A percentile compares a stretch with the other conserved stretches of the same genome.
phyloP scores from a whole-genome alignment of 2,797 vertebrate species.

The Tangara arthus region DNA sequence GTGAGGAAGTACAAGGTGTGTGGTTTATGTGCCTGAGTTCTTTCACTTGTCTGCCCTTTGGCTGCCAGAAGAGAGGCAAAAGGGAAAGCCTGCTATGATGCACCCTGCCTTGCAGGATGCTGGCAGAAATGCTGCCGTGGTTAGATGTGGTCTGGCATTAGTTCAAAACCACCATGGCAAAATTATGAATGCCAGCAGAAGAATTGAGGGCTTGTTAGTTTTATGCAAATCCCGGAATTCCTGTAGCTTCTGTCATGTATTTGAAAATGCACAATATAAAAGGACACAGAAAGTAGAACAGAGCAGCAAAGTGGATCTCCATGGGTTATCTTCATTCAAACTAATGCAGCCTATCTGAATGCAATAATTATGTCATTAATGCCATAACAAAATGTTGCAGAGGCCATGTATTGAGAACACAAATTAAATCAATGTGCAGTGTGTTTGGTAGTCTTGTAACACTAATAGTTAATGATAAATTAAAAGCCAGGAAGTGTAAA shows the following conservation, averaged over 20 bases:
- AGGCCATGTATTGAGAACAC: background rate
- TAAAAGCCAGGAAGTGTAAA: background rate
- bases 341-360: background rate
- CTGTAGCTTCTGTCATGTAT: conserved; percentile 58
- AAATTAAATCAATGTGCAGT: background rate
- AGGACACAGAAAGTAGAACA: conserved; percentile 2
- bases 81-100: background rate
- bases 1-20: background rate
- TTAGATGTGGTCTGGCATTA: background rate
- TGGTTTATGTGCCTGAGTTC: background rate
- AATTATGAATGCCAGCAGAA: conserved; percentile 41
- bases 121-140: background rate
- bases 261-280: conserved; percentile 24
- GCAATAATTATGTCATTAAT: conserved; percentile 49
- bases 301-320: conserved; percentile 49
- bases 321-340: conserved; percentile 36
- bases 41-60: background rate
- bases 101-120: background rate
- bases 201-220: conserved; percentile 44
- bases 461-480: background rate
- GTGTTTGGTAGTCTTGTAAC: background rate
- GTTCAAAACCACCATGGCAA: conserved; percentile 42
- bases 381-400: background rate
- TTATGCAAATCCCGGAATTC: conserved; percentile 54
- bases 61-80: background rate